These are phyloP conservation scores for Choloepus hoffmanni DNA, from an alignment of 2,113 vertebrate species.

Conservation along the genomic window DNA sequence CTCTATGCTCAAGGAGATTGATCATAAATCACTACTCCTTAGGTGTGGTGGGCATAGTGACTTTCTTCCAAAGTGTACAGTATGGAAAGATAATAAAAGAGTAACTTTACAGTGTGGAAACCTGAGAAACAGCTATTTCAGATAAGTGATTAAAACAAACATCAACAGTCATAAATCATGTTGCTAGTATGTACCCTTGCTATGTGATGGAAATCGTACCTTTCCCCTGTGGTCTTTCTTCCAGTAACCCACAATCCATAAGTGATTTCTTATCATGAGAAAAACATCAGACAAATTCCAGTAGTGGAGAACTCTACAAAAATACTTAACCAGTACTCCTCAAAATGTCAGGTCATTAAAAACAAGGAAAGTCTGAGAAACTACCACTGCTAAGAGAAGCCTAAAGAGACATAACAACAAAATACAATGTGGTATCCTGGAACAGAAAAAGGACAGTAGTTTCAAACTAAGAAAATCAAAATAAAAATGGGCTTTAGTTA, in stretches of 20 bases:
- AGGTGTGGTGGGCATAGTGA: background rate
- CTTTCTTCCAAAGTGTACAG: too few relatives aligned
- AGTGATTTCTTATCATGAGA: background rate
- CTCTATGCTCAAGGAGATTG: background rate
- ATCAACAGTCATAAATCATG: too few relatives aligned
- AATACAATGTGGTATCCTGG: background rate
- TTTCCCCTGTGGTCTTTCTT: background rate
- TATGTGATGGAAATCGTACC: background rate
- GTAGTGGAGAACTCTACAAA: background rate
- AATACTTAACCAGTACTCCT: background rate
- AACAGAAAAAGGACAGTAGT: background rate
- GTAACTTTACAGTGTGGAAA: background rate
- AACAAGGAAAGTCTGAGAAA: background rate
- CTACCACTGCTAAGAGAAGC: background rate
- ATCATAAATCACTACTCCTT: background rate
- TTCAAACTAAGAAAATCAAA: background rate
- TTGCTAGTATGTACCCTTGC: too few relatives aligned
- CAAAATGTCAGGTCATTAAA: background rate
- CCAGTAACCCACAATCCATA: background rate
- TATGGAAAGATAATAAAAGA: background rate
- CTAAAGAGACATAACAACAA: background rate
- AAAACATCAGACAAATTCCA: background rate
- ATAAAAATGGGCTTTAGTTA: background rate
- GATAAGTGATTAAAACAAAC: too few relatives aligned
- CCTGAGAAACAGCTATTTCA: too few relatives aligned